phyloP scores from a whole-genome alignment of 2,797 vertebrate genomes.

The Xyrichtys novacula region DNA sequence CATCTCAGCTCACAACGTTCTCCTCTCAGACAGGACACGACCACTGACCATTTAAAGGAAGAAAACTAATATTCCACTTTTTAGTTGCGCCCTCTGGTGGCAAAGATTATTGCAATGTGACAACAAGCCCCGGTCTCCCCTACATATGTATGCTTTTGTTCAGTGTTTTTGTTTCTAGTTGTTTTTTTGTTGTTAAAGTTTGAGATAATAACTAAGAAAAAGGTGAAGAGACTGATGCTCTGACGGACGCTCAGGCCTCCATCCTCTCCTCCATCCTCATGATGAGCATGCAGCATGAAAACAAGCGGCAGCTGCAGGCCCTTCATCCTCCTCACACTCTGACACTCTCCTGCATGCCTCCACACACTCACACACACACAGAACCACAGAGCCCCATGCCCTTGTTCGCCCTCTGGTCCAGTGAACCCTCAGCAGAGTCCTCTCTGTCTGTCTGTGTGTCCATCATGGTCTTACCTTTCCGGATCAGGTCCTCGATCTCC shows the following conservation, averaged over 20 bases:
- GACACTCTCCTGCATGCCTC: neutral
- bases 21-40: too few relatives aligned
- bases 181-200: too few relatives aligned
- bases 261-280: neutral
- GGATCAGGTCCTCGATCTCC: constrained; percentile 92
- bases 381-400: constrained; percentile 28
- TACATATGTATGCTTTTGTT: too few relatives aligned
- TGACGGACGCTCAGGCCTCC: neutral
- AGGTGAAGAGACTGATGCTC: neutral
- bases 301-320: constrained; percentile 31
- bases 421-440: neutral
- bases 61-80: too few relatives aligned
- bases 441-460: neutral
- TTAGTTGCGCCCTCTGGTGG: too few relatives aligned
- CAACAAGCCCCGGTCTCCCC: too few relatives aligned
- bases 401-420: constrained; percentile 49
- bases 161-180: too few relatives aligned
- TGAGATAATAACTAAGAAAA: too few relatives aligned
- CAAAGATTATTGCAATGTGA: too few relatives aligned
- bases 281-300: constrained; percentile 26
- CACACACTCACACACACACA: neutral
- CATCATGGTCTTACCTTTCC: constrained; percentile 89
- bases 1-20: too few relatives aligned
- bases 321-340: neutral
- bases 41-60: too few relatives aligned